A percentile compares a stretch with the other conserved stretches of the same genome.
Conservation (phyloP, 2,113 vertebrate genomes). For the Tinamus guttatus region DNA sequence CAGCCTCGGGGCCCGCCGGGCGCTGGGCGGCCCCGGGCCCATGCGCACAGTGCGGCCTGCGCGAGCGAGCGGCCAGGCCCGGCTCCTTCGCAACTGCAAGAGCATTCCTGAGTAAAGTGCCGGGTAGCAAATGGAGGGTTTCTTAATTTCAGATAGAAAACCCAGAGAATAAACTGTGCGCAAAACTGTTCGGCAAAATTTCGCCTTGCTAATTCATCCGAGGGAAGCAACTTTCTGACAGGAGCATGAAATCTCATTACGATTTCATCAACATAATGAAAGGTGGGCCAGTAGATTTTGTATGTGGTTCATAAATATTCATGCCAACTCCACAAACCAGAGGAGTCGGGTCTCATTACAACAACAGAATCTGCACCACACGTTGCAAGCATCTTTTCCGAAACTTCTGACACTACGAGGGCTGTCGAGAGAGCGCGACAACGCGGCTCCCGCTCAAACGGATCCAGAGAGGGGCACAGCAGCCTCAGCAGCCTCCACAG, state of each 20-base stretch:
- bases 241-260: slow-evolving; percentile 23
- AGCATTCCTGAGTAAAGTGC: neutral
- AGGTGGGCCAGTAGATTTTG: slow-evolving; percentile 50
- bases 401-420: neutral
- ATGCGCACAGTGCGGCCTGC: slow-evolving; percentile 71
- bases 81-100: neutral
- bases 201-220: neutral
- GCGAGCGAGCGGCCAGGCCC: neutral
- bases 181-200: neutral
- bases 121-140: neutral
- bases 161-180: neutral
- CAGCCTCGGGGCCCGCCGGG: slow-evolving; percentile 85
- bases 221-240: slow-evolving; percentile 55
- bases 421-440: accelerated
- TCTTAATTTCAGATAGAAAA: neutral
- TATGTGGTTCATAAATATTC: slow-evolving; percentile 49
- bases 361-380: neutral
- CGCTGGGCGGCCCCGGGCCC: slow-evolving; percentile 78
- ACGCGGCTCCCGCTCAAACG: neutral
- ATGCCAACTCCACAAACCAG: neutral
- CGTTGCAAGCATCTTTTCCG: neutral
- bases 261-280: slow-evolving; percentile 47
- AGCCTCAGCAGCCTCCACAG: neutral
- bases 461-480: accelerated
- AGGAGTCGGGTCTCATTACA: slow-evolving; percentile 20